Evolutionary conservation across 2,113 vertebrate genomes (phyloP).

Genomic region (Naja naja): DNA sequence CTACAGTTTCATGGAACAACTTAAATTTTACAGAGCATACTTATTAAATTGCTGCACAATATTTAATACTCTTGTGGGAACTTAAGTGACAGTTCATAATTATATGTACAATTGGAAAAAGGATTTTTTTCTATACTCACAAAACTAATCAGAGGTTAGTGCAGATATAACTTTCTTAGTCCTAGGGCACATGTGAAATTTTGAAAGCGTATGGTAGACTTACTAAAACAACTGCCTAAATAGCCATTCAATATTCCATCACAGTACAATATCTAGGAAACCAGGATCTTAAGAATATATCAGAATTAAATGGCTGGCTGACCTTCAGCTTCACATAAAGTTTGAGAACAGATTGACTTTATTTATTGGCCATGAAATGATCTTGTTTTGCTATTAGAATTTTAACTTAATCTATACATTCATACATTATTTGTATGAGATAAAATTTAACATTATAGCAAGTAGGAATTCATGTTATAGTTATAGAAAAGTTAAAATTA

Average conservation of each 20-base stretch:
- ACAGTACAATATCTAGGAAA: not conserved
- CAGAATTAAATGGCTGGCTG: not conserved
- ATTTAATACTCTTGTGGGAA: not conserved
- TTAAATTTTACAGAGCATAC: not conserved
- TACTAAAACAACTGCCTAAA: not conserved
- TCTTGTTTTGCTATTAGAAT: not conserved
- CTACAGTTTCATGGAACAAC: not conserved
- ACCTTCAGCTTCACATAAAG: not conserved
- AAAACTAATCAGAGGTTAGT: too few relatives aligned
- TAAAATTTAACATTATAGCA: not conserved
- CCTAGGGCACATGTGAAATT: not conserved
- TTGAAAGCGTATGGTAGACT: not conserved
- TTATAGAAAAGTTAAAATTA: not conserved
- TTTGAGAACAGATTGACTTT: not conserved
- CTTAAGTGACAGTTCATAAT: not conserved
- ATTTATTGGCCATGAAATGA: not conserved
- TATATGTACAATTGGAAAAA: not conserved
- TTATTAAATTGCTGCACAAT: not conserved
- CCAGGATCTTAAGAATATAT: not conserved
- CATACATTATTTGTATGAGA: not conserved
- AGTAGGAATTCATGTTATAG: not conserved
- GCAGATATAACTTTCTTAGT: too few relatives aligned
- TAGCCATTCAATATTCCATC: not conserved
- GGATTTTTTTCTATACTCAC: too few relatives aligned
- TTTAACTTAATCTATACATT: not conserved